Base-by-base conservation (phyloP, 2,797 vertebrate genomes). In the Lophius americanus region DNA sequence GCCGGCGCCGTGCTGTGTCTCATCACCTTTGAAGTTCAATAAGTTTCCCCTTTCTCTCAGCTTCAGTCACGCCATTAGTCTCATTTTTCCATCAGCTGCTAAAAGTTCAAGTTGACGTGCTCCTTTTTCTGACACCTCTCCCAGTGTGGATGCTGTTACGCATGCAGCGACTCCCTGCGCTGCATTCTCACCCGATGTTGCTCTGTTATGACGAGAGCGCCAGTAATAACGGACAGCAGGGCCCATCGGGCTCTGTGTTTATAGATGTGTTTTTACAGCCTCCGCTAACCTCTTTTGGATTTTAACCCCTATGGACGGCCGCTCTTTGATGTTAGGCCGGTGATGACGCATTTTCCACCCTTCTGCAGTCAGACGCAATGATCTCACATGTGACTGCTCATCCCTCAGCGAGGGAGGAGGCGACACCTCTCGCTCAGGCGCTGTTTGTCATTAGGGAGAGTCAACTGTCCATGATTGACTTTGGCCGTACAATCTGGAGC, bases 341-440 rank as follows among this genome's bases (percentile, higher is more conserved):
- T 44, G 69, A 61, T 88, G 88, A 89, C 76, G 67, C 81, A 84
- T 81, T 91, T 91, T 90, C 88, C 88, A 79, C 50, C 73, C 73
- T 66, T 81, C 66, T 64, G 61, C 83, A 65, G 73, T 80, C 70
- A 33, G 35, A 64, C 65, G 75, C 73, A 13, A 78, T 89, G 82
- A 89, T 78, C 86, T 91, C 88, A 90, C 76, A 78, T 84, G 50
- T 80, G 79, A 85, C 74, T 64, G 83, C 70, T 60, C 88, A 71
- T 83, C 79, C 47, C 68, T 66, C 32, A 33, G 60, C 13, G 13
- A 43, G 6, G 49, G 59, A 54, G 23, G 64, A 68, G 7, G 1
- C 62, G 54, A 64, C 50, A 64, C 68, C 79, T 51, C 58, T 8
- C 9, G 54, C 65, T 58, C 55, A 37, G 38, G 50, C 49, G 49